Evolutionary conservation across 2,797 vertebrate species (phyloP).

Genomic region (Tragopan temminckii): DNA sequence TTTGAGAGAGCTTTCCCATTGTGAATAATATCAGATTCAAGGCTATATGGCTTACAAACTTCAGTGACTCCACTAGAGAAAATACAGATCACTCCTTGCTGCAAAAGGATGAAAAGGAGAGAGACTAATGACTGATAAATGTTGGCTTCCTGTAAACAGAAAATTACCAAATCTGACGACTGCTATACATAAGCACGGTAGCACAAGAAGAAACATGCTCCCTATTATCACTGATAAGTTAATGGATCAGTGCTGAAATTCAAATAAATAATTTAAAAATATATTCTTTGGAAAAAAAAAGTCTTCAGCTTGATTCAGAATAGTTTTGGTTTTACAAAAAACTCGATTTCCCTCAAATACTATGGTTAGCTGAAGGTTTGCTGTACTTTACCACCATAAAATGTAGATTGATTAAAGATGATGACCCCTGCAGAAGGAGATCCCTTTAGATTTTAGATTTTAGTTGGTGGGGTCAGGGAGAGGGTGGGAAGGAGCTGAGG

Average conservation of each 20-base stretch:
- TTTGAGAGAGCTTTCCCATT: conserved; percentile 64
- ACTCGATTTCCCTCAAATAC: neutral
- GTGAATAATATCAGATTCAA: conserved; percentile 51
- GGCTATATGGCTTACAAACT: conserved; percentile 20
- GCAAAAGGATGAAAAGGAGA: conserved; percentile 42
- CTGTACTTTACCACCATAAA: neutral
- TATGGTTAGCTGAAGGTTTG: neutral
- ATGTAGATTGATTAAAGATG: neutral
- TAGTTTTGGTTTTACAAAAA: neutral
- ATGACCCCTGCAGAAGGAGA: neutral
- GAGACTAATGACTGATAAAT: conserved; percentile 64
- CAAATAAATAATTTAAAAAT: neutral
- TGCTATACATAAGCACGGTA: conserved; percentile 43
- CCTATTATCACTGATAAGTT: conserved; percentile 34
- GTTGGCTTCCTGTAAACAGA: conserved; percentile 67
- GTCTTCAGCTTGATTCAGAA: neutral
- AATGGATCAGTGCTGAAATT: conserved; percentile 29
- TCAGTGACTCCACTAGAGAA: conserved; percentile 53
- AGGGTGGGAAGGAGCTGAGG: neutral
- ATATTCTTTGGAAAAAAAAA: neutral
- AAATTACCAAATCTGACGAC: conserved; percentile 61
- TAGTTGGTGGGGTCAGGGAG: neutral
- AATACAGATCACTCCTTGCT: conserved; percentile 59
- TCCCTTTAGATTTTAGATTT: neutral
- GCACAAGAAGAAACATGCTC: conserved; percentile 19